Evolutionary conservation across 37 sponge, comb jelly and placozoan genomes (phyloP).

Genomic region (Mnemiopsis leidyi): DNA sequence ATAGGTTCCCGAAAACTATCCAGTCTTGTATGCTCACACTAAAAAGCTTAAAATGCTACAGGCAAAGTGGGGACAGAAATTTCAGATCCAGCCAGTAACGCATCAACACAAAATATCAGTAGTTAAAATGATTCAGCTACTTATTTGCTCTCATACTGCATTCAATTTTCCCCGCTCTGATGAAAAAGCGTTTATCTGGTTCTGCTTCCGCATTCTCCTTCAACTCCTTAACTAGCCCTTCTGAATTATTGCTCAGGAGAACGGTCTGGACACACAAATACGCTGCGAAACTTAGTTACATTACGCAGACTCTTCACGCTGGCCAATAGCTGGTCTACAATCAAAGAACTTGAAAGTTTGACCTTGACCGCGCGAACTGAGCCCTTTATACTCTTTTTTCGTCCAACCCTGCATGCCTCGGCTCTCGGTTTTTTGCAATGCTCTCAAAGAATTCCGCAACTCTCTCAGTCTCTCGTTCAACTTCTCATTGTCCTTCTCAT

Average conservation of each 20-base stretch:
- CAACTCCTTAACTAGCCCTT: not conserved
- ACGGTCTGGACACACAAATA: not conserved
- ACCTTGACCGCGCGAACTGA: not conserved
- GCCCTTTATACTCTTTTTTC: not conserved
- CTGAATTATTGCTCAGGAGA: no score
- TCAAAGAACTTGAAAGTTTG: not conserved
- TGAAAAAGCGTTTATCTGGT: not conserved
- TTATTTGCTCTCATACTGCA: not conserved
- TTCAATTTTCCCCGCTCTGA: not conserved
- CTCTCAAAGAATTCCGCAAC: no score
- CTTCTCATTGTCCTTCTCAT: not conserved
- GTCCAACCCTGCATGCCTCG: not conserved
- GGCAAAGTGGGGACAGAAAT: no score
- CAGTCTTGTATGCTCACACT: not conserved
- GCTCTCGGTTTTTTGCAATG: no score
- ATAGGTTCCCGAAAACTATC: not conserved
- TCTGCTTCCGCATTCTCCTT: not conserved
- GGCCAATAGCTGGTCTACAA: not conserved
- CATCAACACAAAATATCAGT: not conserved
- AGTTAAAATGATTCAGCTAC: not conserved
- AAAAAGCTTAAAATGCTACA: not conserved
- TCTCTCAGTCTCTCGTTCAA: no score
- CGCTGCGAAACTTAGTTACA: not conserved
- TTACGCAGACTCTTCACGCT: not conserved
- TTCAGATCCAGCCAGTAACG: not conserved